Conservation (phyloP, 2,113 vertebrate genomes). For the Oryzias curvinotus region DNA sequence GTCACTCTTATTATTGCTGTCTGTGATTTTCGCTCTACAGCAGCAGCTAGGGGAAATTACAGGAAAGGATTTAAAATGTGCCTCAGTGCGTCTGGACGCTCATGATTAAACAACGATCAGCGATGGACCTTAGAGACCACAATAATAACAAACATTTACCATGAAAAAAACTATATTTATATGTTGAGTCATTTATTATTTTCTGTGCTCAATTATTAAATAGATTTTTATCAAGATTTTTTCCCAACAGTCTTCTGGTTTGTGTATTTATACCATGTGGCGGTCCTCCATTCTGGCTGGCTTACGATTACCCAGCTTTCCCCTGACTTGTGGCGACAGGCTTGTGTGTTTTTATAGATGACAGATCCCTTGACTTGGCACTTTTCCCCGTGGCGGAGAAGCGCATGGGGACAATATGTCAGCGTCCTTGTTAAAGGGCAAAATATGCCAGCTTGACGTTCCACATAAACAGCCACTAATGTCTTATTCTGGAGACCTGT, state of each 20-base stretch:
- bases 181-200: no score
- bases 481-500: neutral
- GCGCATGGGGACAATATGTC: conserved; percentile 45
- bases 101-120: neutral
- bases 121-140: no score
- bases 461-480: neutral
- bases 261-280: neutral
- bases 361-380: conserved; percentile 66
- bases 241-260: neutral
- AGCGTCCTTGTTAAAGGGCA: conserved; percentile 53
- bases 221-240: no score
- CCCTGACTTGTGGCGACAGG: conserved; percentile 34
- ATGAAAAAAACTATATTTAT: no score
- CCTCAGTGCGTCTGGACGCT: conserved; percentile 1
- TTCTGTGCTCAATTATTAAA: neutral
- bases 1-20: conserved; percentile 1
- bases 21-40: conserved; percentile 9
- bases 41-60: conserved; percentile 18
- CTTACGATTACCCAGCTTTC: conserved; percentile 39
- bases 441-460: conserved; percentile 1
- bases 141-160: no score
- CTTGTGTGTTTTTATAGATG: conserved; percentile 43
- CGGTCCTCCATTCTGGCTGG: conserved; percentile 38
- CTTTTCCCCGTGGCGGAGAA: conserved; percentile 46
- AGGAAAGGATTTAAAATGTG: conserved; percentile 28